A percentile compares a stretch with the other conserved stretches of the same genome.
These are phyloP conservation scores for Bovichtus diacanthus DNA, from an alignment of 2,797 vertebrate species.

Conservation along the genomic window DNA sequence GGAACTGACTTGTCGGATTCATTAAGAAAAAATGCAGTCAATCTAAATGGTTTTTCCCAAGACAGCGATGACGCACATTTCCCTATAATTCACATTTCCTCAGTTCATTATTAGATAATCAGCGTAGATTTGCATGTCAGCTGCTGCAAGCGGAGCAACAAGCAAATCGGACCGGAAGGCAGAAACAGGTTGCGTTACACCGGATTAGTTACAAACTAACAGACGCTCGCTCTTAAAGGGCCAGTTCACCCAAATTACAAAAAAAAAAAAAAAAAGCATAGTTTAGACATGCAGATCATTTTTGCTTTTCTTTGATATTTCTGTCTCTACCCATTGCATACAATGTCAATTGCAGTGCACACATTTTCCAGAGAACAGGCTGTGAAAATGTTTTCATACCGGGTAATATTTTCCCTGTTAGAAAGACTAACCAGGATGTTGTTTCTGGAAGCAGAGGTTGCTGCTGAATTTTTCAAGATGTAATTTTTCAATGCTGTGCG, in stretches of 20 bases:
- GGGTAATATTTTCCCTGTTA: not conserved
- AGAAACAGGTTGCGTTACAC: slow-evolving; percentile 21
- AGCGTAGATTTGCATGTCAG: slow-evolving; percentile 52
- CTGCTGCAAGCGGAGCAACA: slow-evolving; percentile 41
- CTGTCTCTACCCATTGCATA: not conserved
- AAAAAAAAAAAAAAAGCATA: not conserved
- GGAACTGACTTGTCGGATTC: slow-evolving; percentile 42
- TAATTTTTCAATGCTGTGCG: not conserved
- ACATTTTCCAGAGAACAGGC: not conserved
- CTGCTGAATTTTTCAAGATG: slow-evolving; percentile 5
- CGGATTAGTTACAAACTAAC: not conserved
- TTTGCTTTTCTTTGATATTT: not conserved
- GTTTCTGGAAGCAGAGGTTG: not conserved
- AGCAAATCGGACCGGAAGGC: slow-evolving; percentile 19
- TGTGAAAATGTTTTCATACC: not conserved
- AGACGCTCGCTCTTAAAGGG: not conserved
- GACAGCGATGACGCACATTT: slow-evolving; percentile 56
- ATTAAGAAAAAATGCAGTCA: slow-evolving; percentile 46
- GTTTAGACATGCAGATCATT: not conserved
- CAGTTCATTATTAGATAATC: slow-evolving; percentile 65
- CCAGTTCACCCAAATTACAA: not conserved
- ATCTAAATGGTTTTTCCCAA: slow-evolving; percentile 47
- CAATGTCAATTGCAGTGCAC: not conserved
- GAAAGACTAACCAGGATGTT: not conserved
- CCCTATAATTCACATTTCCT: slow-evolving; percentile 58